Base-by-base conservation (phyloP, 2,888 invertebrate genomes). In the Sinhomidia bicolor region DNA sequence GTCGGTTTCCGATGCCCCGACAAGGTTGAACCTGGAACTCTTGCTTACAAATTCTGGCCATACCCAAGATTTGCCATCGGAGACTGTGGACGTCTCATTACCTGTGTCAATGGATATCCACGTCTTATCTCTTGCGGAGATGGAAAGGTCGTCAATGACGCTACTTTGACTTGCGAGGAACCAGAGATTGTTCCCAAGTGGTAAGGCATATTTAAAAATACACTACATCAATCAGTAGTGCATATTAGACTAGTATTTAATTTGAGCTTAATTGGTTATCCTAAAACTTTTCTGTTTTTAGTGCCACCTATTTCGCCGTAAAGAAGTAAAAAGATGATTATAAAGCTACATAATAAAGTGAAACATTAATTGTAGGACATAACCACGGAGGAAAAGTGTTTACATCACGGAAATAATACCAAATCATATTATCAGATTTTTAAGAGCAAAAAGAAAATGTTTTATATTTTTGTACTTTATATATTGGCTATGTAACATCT, bases 1-100 rank as follows among this genome's bases (percentile, higher is more conserved):
- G 96, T 98, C 89, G 98, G 98, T 83, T 98, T 98, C 95, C 97
- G 97, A 93, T 98, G 98, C 93, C 98, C 98, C 41, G 95, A 96
- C 1, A 97, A 97, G 93, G 96, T 97, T 68, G 97, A 97, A 44
- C 95, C 96, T 5, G 95, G 96, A 93, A 96, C 96, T 17, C 95
- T 96, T 87, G 96, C 97, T 4, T 97, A 97, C 80, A 97, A 96
- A 93, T 98, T 98, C 95, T 97, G 97, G 96, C 98, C 98, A 0
- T 98, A 96, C 95, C 98, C 98, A 44, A 95, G 98, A 91, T 98
- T 97, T 94, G 95, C 98, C 2, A 97, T 98, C 12, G 97, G 97
- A 17, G 97, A 98, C 94, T 97, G 97, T 93, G 96, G 96, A 93
- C 95, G 96, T 88, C 95, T 98, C 91, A 97, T 98, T 94, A 98